Percentiles rank a stretch among this genome's conserved stretches.
These are phyloP conservation scores for Aphidius ervi DNA, from an alignment of 1,140 invertebrate genomes.

Conservation along the genomic window DNA sequence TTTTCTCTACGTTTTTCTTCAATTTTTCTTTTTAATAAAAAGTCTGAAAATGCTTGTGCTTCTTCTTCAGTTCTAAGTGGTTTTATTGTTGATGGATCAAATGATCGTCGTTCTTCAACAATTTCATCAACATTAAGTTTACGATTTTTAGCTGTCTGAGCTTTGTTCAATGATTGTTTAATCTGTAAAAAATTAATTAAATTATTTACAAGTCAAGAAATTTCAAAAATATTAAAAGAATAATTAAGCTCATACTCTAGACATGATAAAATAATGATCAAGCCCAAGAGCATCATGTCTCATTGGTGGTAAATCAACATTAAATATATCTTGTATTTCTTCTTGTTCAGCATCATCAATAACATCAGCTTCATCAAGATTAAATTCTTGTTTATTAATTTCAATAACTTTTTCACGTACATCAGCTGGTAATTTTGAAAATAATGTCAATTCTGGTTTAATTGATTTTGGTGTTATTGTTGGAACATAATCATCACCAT, in stretches of 20 bases:
- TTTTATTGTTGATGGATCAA: slow-evolving; percentile 11
- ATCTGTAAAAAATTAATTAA: slow-evolving; percentile 26
- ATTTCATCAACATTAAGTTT: neutral
- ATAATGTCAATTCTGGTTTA: slow-evolving; percentile 45
- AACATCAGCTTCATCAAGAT: slow-evolving; percentile 18
- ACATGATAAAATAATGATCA: slow-evolving; percentile 63
- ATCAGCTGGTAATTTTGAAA: slow-evolving; percentile 49
- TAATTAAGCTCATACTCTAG: slow-evolving; percentile 31
- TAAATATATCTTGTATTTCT: slow-evolving; percentile 43
- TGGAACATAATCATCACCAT: slow-evolving; percentile 58
- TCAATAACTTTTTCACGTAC: slow-evolving; percentile 45
- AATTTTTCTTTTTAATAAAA: slow-evolving; percentile 24
- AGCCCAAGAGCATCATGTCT: slow-evolving; percentile 67
- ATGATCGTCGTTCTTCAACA: neutral
- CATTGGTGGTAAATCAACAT: slow-evolving; percentile 53
- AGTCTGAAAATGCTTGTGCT: slow-evolving; percentile 28
- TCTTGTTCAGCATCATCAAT: slow-evolving; percentile 29
- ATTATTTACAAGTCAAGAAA: neutral
- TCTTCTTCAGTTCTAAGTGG: slow-evolving; percentile 22
- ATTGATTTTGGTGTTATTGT: slow-evolving; percentile 22
- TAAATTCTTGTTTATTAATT: neutral
- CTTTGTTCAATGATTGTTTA: slow-evolving; percentile 26
- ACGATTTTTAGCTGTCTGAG: slow-evolving; percentile 4
- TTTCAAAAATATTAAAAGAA: neutral
- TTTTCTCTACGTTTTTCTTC: slow-evolving; percentile 18